Evolutionary conservation across 2,797 vertebrate genomes (phyloP).

Genomic region (Champsocephalus esox): DNA sequence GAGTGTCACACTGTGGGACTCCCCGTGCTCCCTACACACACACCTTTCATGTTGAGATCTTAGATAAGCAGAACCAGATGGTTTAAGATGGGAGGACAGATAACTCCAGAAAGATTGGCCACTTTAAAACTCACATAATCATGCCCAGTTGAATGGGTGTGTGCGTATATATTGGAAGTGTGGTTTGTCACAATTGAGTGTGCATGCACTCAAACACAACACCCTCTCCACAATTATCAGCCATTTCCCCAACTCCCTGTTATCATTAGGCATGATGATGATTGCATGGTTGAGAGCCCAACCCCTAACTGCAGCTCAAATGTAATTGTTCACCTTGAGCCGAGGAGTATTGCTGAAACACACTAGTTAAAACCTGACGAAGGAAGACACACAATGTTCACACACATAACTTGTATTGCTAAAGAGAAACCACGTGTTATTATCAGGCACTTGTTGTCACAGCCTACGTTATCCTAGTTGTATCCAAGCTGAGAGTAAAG

Average conservation of each 20-base stretch:
- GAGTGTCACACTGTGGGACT: constrained; percentile 65
- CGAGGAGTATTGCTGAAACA: constrained; percentile 25
- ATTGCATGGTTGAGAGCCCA: constrained; percentile 70
- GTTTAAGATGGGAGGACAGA: constrained; percentile 21
- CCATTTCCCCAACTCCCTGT: constrained; percentile 59
- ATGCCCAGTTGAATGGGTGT: not conserved
- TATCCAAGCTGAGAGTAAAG: constrained; percentile 62
- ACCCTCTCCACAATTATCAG: constrained; percentile 64
- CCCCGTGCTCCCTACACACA: constrained; percentile 42
- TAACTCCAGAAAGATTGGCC: constrained; percentile 14
- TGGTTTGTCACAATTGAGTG: constrained; percentile 36
- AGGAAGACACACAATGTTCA: not conserved
- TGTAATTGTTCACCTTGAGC: constrained; percentile 64
- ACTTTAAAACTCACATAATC: not conserved
- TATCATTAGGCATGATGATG: constrained; percentile 77
- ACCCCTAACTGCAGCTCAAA: constrained; percentile 28
- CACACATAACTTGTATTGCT: constrained; percentile 11
- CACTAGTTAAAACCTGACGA: constrained; percentile 53
- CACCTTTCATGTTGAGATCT: constrained; percentile 60
- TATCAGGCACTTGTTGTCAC: constrained; percentile 15
- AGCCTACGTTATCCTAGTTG: constrained; percentile 39
- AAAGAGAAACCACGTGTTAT: constrained; percentile 21
- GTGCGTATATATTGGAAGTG: constrained; percentile 16
- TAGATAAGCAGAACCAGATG: constrained; percentile 64
- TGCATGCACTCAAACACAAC: constrained; percentile 28